phyloP scores from a whole-genome alignment of 2,797 vertebrate genomes.

The Mus minutoides region DNA sequence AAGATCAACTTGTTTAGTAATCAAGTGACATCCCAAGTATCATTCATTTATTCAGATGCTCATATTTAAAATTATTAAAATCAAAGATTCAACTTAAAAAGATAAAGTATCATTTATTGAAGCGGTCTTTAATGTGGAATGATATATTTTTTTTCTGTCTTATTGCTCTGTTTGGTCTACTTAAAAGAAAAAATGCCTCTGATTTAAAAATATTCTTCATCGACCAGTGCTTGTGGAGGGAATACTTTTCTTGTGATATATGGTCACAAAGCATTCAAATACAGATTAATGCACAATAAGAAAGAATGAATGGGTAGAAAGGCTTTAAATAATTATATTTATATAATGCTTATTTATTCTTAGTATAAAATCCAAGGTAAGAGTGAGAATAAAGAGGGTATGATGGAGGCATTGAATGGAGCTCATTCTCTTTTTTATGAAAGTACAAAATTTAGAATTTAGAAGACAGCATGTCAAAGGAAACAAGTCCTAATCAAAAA shows the following conservation, averaged over 20 bases:
- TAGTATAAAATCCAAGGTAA: neutral
- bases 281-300: neutral
- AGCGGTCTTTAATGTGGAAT: slow-evolving; percentile 51
- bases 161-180: slow-evolving; percentile 58
- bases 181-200: slow-evolving; percentile 12
- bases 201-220: slow-evolving; percentile 16
- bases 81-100: slow-evolving; percentile 72
- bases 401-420: slow-evolving; percentile 17
- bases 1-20: slow-evolving; percentile 79
- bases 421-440: neutral
- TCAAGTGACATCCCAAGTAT: slow-evolving; percentile 76
- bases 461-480: neutral
- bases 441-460: slow-evolving; percentile 54
- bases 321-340: slow-evolving; percentile 28
- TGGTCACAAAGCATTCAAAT: slow-evolving; percentile 53
- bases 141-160: slow-evolving; percentile 61
- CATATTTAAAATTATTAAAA: slow-evolving; percentile 78
- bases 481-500: neutral
- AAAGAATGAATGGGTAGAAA: slow-evolving; percentile 26
- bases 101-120: slow-evolving; percentile 62
- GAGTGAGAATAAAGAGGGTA: neutral
- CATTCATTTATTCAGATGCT: slow-evolving; percentile 79
- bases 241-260: slow-evolving; percentile 34
- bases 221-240: slow-evolving; percentile 24
- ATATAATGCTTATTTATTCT: slow-evolving; percentile 29